Conservation (phyloP, 1,140 invertebrate species). For the Oncopodura yosiiana region DNA sequence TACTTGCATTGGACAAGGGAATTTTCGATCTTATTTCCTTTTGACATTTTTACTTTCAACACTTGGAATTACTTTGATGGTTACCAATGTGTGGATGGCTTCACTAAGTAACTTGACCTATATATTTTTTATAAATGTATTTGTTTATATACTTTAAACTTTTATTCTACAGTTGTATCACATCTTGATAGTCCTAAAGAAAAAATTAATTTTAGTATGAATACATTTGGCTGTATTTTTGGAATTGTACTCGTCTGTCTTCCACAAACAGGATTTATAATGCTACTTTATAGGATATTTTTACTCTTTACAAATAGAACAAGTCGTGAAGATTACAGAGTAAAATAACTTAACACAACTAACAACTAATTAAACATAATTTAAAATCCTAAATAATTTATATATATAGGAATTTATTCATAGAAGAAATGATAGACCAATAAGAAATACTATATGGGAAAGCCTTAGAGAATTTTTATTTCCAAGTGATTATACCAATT, state of each 20-base stretch:
- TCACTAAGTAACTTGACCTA: too few species aligned
- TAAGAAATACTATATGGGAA: neutral
- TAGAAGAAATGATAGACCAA: neutral
- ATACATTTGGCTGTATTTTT: too few species aligned
- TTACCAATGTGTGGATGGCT: too few species aligned
- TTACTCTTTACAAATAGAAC: constrained; percentile 5
- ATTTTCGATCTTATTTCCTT: constrained; percentile 4
- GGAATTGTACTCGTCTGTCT: neutral
- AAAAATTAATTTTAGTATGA: too few species aligned
- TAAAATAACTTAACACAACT: neutral
- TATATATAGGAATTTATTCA: neutral
- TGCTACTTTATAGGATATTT: neutral
- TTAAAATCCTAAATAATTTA: neutral
- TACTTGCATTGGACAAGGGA: constrained; percentile 2
- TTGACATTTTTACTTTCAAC: neutral
- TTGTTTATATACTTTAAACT: too few species aligned
- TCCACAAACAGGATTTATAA: neutral
- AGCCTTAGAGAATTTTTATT: too few species aligned
- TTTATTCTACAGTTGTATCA: too few species aligned
- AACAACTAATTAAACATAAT: neutral
- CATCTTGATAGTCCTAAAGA: too few species aligned
- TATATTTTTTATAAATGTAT: too few species aligned
- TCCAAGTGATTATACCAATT: too few species aligned
- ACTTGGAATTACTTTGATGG: neutral
- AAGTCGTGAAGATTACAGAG: neutral